A percentile compares a stretch with the other conserved stretches of the same genome.
Conservation (phyloP, 92 coral and sea anemone species). For the Epizoanthus scotinus region DNA sequence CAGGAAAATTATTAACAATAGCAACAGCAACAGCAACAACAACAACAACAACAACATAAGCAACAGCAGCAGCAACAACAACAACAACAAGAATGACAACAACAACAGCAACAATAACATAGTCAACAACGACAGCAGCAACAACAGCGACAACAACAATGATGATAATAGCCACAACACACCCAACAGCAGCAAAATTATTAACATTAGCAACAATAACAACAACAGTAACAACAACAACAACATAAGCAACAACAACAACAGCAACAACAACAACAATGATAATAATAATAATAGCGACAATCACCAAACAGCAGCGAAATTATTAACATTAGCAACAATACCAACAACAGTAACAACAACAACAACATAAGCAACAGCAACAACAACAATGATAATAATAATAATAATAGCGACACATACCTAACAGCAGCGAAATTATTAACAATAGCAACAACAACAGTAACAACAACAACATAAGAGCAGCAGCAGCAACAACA, state of each 20-base stretch:
- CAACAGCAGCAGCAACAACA: not conserved
- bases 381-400: not conserved
- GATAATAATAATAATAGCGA: too few relatives aligned
- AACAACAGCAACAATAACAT: not conserved
- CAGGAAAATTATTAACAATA: not conserved
- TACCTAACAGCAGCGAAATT: not conserved
- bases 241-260: not conserved
- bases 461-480: not conserved
- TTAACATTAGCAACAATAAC: not conserved
- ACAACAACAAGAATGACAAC: not conserved
- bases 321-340: too few relatives aligned
- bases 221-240: not conserved
- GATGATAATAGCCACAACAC: not conserved
- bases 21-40: not conserved
- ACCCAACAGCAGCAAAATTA: too few relatives aligned
- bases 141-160: not conserved
- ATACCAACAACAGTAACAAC: not conserved
- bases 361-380: not conserved
- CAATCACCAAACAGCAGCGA: not conserved
- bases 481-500: not conserved
- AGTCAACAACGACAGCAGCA: not conserved
- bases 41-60: not conserved
- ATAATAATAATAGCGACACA: not conserved
- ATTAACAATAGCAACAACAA: not conserved
- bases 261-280: not conserved